Base-by-base conservation (phyloP, 35 echinoderm and acorn worm genomes). In the Hemicentrotus pulcherrimus region DNA sequence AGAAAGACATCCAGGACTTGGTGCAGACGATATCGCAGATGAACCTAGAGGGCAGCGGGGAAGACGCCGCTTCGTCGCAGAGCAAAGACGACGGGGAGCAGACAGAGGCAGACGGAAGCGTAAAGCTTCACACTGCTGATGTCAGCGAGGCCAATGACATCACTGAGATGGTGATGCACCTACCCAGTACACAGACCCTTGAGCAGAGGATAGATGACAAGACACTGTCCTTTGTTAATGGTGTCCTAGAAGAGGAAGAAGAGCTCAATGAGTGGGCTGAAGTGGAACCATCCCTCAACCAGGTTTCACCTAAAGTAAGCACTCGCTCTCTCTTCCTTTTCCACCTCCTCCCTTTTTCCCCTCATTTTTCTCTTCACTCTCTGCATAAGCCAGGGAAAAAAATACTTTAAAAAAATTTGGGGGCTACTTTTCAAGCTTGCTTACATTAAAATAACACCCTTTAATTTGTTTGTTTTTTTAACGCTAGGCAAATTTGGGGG, bases 141-240 rank as follows among this genome's bases (percentile, higher is more conserved):
- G 93, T 99, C 14, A 98, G 95, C 28, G 98, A 99, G 46, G 96
- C 97, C 1, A 95, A 97, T 12, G 95, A 98, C 32, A 47, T 98
- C 31, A 94, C 97, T 8, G 98, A 99, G 92, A 99, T 97, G 1
- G 97, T 97, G 46, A 89, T 96, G 31, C 96, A 99, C 85, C 97
- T 99, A 32, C 96, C 96, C 14, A 99, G 97, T 46, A 97, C 95
- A 31, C 98, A 96, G 61, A 92, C 97, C 32, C 96, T 99, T 6
- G 97, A 96, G 46, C 97, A 97, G 30, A 87, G 95, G 22, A 48
- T 99, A 0, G 95, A 97, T 35, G 97, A 98, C 88, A 99, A 97
- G 86, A 96, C 94, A 12, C 94, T 97, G 48, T 95, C 95, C 6
- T 94, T 97, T 94, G 95, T 96, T 9, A 97, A 97, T 91, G 97